A percentile compares a stretch with the other conserved stretches of the same genome.
These are phyloP conservation scores for Sogatella furcifera DNA, from an alignment of 1,140 invertebrate species.

Conservation along the genomic window DNA sequence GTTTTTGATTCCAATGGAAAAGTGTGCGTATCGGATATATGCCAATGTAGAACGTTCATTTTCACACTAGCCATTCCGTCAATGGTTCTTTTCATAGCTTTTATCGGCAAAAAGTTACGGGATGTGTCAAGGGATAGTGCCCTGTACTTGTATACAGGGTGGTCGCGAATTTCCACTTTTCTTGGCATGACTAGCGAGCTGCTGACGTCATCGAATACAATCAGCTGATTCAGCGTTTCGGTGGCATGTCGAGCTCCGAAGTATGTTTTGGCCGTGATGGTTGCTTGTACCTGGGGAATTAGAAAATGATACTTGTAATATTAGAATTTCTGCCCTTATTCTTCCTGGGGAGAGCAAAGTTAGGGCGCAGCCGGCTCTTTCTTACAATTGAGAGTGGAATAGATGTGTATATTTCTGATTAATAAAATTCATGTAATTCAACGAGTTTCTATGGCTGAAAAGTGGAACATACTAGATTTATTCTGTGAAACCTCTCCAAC, in stretches of 20 bases:
- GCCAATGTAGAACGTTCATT: slow-evolving; percentile 80
- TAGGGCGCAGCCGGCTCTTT: too few species aligned
- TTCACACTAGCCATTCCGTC: slow-evolving; percentile 73
- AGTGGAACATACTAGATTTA: too few species aligned
- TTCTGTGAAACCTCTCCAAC: too few species aligned
- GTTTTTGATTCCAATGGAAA: slow-evolving; percentile 64
- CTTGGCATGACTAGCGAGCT: slow-evolving; percentile 46
- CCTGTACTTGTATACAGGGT: slow-evolving; percentile 60
- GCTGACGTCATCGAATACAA: slow-evolving; percentile 55
- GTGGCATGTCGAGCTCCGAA: slow-evolving; percentile 64
- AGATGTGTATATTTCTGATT: too few species aligned
- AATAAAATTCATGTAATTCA: too few species aligned
- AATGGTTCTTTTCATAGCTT: slow-evolving; percentile 56
- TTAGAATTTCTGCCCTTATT: too few species aligned
- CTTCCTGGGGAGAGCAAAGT: too few species aligned
- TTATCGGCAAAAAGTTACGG: slow-evolving; percentile 57
- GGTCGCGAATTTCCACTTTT: slow-evolving; percentile 49
- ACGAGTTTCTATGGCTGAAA: too few species aligned
- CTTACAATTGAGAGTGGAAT: too few species aligned
- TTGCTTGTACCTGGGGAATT: neutral
- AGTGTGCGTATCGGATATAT: slow-evolving; percentile 80
- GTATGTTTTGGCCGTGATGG: neutral
- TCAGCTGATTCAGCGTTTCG: slow-evolving; percentile 67
- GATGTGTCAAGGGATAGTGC: slow-evolving; percentile 67
- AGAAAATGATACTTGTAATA: too few species aligned